Evolutionary conservation across 1,140 invertebrate species (phyloP), one percentile per base, ranked within the genome.

Genomic region (Ooceraea biroi): DNA sequence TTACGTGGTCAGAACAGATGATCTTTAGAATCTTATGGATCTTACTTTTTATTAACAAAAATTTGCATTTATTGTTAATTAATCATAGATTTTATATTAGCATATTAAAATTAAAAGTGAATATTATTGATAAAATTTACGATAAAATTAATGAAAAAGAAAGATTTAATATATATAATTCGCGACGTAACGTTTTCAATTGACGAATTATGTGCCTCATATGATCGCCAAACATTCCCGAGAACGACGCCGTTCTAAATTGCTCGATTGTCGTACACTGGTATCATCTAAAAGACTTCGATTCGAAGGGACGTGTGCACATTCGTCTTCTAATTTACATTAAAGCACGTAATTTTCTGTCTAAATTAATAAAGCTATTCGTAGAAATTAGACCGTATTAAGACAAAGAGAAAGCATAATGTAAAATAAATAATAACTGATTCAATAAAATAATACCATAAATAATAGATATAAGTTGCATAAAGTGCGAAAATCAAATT

Each of bases 251-350:
- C 84, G 48, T 57, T 63, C 69, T 86, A 44, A 55, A 86, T 86
- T 87, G 85, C 71, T 86, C 85, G 80, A 88, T 77, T 80, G 82
- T 87, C 82, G 86, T 87, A 86, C 58, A 85, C 80, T 84, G 27
- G 27, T 85, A 58, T 82, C 74, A 72, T 69, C 22, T 58, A 25
- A 30, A 76, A 73, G 41, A 72, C 82, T 84, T 66, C 76, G 65
- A 57, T 63, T 41, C 57, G 4, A 69, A 50, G 12, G 61, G 25
- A 83, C 58, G 3, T 22, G 55, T 74, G 50, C 69, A 61, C 44
- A 5, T 72, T 8, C 36, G 2, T 30, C 36, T 73, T 58, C 11
- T 17, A 19, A 8, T 52, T 50, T n/a, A 5, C 27, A 22, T 61
- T 41, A 63, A 36, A 36, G 7, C 36, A 36, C 7, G 2, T 36